Evolutionary conservation across 1,140 invertebrate species (phyloP).

Genomic region (Tyrophagus putrescentiae): DNA sequence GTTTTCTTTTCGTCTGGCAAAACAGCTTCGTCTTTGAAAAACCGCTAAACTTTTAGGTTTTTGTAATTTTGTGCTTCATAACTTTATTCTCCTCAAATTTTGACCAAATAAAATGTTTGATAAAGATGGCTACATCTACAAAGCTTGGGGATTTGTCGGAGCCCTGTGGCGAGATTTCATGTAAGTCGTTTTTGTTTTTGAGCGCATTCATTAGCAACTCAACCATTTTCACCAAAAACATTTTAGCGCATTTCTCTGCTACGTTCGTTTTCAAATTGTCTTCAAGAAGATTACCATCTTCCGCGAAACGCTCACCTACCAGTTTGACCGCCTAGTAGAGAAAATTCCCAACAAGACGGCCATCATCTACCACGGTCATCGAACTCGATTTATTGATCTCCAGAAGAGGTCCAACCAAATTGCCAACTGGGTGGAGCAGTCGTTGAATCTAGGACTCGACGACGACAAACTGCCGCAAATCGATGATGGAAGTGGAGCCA

Average conservation of each 20-base stretch:
- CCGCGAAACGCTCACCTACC: neutral
- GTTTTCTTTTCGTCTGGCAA: too few relatives aligned
- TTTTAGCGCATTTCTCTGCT: neutral
- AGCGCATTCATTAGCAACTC: too few relatives aligned
- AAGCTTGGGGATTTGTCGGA: neutral
- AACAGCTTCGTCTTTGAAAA: too few relatives aligned
- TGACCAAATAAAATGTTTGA: neutral
- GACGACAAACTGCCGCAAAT: conserved; percentile 36
- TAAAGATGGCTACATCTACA: neutral
- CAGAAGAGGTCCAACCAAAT: neutral
- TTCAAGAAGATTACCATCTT: neutral
- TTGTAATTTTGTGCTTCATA: too few relatives aligned
- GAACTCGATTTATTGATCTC: neutral
- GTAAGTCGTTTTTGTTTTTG: too few relatives aligned
- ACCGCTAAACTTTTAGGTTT: too few relatives aligned
- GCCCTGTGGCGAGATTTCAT: too few relatives aligned
- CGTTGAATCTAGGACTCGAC: neutral
- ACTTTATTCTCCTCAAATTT: too few relatives aligned
- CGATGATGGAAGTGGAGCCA: conserved; percentile 58
- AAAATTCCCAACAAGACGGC: neutral
- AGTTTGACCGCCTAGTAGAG: conserved; percentile 1
- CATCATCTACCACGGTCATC: neutral
- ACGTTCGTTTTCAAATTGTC: conserved; percentile 3
- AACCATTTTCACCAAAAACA: too few relatives aligned
- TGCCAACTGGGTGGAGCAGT: neutral